Percentiles rank a stretch among this genome's conserved stretches.
Evolutionary conservation across 1,140 invertebrate species (phyloP).

Genomic region (Phocides pigmalion): DNA sequence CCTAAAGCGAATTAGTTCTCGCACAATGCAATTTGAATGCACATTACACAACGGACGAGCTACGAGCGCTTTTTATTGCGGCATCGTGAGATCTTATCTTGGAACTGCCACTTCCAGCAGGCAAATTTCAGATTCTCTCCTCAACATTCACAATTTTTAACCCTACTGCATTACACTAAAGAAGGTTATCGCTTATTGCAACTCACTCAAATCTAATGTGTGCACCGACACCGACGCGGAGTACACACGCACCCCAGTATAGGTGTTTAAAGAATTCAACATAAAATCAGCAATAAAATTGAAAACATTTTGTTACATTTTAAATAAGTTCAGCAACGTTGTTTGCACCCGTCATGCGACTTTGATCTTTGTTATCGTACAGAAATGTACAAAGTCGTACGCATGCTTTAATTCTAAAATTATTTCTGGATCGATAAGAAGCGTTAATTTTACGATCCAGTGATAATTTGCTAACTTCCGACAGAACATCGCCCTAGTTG

Average conservation of each 20-base stretch:
- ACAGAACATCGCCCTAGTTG: conserved; percentile 79
- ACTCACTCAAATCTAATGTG: conserved; percentile 52
- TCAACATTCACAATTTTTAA: conserved; percentile 48
- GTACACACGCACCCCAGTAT: conserved; percentile 61
- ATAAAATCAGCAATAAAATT: conserved; percentile 83
- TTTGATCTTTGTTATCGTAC: conserved; percentile 66
- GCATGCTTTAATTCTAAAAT: conserved; percentile 60
- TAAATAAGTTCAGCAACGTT: conserved; percentile 77
- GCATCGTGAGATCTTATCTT: conserved; percentile 83
- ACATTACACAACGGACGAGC: conserved; percentile 82
- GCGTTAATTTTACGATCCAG: conserved; percentile 83
- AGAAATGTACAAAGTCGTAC: conserved; percentile 63
- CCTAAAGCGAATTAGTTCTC: conserved; percentile 82
- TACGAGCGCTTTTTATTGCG: conserved; percentile 82
- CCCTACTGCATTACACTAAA: conserved; percentile 52
- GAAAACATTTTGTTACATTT: conserved; percentile 83
- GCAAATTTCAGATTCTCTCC: conserved; percentile 78
- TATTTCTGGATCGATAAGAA: conserved; percentile 81
- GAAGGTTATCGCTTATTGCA: conserved; percentile 45
- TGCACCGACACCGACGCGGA: conserved; percentile 57
- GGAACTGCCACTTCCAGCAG: conserved; percentile 81
- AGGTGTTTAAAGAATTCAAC: conserved; percentile 82
- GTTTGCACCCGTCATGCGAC: conserved; percentile 47
- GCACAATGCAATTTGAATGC: conserved; percentile 84
- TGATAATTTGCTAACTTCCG: conserved; percentile 84